Evolutionary conservation across 30 jellyfish, hydroid and myxozoan genomes (phyloP), one percentile per base, ranked within the genome.

Genomic region (Clytia hemisphaerica): DNA sequence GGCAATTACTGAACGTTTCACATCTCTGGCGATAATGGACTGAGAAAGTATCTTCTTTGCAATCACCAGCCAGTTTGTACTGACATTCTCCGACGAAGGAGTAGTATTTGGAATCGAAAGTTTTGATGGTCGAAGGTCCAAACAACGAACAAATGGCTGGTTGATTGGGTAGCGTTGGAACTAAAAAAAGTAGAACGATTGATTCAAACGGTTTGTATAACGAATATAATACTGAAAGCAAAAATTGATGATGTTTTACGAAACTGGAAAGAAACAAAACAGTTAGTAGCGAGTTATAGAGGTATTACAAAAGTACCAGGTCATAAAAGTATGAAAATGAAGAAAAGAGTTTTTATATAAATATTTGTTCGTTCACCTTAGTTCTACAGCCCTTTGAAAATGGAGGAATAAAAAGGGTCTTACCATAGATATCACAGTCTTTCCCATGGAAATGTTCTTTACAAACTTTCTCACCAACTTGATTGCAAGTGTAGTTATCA

Each of bases 61-160:
- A 84, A 67, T 84, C 95, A 22, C 80, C 93, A 16, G 95, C 83
- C 9, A 84, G 31, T 29, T 76, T 93, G 44, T 84, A 84, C n/a
- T 88, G 30, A 51, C 95, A 84, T 34, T 42, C 44, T 12, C 95
- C 94, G 61, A 84, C 75, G 50, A 84, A 68, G n/a, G 71, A 32
- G 46, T 67, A 76, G 46, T 38, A 67, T 0, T 58, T 80, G 2
- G 75, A 85, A 58, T 83, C 95, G 62, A 76, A 83, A 27, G 95
- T 68, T 32, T 57, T 62, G 22, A 47, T 15, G 67, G 34, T 33
- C 6, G 72, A 51, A 16, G 42, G 62, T 12, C 93, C 86, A 53
- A 87, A 31, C 2, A 75, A 58, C 1, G 24, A 75, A 50, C 95
- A 83, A 16, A 75, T 63, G 37, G 78, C 76, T 50, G 12, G 66